Percentiles rank a stretch among this genome's conserved stretches.
These are phyloP conservation scores for Merluccius polli DNA, from an alignment of 2,797 vertebrate species.

Conservation along the genomic window DNA sequence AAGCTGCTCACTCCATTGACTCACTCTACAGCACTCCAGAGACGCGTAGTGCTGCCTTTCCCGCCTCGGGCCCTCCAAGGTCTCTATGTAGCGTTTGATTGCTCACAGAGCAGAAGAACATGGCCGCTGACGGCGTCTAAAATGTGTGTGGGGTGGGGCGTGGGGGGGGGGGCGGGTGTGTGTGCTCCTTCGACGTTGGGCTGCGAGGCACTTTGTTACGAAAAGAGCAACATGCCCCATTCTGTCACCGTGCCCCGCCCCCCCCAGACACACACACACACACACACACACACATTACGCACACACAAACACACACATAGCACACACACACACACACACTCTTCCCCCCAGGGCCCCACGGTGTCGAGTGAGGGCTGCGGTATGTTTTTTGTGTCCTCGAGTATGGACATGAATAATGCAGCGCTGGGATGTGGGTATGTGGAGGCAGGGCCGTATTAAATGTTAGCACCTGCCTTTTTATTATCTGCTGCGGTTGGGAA, in stretches of 20 bases:
- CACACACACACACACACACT: not conserved
- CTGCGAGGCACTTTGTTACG: constrained; percentile 43
- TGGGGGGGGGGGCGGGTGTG: not conserved
- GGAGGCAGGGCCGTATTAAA: constrained; percentile 23
- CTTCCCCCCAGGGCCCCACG: constrained; percentile 8
- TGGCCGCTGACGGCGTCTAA: constrained; percentile 46
- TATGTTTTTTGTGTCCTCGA: constrained; percentile 38
- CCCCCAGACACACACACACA: no score
- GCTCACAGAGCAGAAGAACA: constrained; percentile 53
- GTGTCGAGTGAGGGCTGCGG: constrained; percentile 22
- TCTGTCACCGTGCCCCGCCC: constrained; percentile 3
- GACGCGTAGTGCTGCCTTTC: constrained; percentile 59
- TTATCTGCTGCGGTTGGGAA: constrained; percentile 12
- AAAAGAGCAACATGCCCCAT: constrained; percentile 15
- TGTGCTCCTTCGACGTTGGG: constrained; percentile 44
- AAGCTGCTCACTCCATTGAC: constrained; percentile 49
- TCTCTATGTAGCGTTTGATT: constrained; percentile 64
- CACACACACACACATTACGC: no score
- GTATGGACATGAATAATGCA: constrained; percentile 43
- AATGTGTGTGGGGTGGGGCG: constrained; percentile 20
- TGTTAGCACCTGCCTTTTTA: constrained; percentile 29
- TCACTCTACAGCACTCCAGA: constrained; percentile 40
- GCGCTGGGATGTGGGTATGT: constrained; percentile 25
- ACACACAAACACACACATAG: not conserved
- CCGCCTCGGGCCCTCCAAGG: constrained; percentile 50